phyloP scores from a whole-genome alignment of 2,113 vertebrate genomes.

The Petromus typicus region DNA sequence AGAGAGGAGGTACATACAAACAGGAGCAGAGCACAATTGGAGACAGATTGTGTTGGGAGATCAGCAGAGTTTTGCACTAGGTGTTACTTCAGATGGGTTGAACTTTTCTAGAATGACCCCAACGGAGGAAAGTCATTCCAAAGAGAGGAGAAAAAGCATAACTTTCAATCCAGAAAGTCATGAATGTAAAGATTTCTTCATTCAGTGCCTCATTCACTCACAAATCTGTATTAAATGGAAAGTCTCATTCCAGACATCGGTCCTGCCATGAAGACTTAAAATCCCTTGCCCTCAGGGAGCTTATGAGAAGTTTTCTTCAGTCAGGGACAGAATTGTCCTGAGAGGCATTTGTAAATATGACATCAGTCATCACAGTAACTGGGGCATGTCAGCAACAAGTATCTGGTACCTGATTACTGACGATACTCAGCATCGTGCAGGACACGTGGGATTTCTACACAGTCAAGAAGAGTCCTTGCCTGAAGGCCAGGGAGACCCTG shows the following conservation, averaged over 20 bases:
- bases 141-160: slow-evolving; percentile 28
- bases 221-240: slow-evolving; percentile 1
- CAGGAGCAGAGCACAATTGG: background rate
- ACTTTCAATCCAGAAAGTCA: background rate
- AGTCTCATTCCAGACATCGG: background rate
- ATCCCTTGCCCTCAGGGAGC: background rate
- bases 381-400: background rate
- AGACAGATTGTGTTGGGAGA: background rate
- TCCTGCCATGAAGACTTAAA: background rate
- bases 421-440: background rate
- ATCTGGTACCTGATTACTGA: background rate
- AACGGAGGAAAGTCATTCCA: slow-evolving; percentile 47
- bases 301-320: background rate
- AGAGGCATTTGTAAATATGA: background rate
- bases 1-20: background rate
- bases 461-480: background rate
- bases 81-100: background rate
- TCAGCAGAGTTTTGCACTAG: background rate
- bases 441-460: background rate
- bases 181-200: slow-evolving; percentile 49
- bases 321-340: fast-evolving
- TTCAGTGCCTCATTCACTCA: slow-evolving; percentile 13
- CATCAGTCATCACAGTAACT: background rate
- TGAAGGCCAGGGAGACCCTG: background rate
- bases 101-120: slow-evolving; percentile 17